Conservation (phyloP, 2,113 vertebrate genomes). For the Lota lota region DNA sequence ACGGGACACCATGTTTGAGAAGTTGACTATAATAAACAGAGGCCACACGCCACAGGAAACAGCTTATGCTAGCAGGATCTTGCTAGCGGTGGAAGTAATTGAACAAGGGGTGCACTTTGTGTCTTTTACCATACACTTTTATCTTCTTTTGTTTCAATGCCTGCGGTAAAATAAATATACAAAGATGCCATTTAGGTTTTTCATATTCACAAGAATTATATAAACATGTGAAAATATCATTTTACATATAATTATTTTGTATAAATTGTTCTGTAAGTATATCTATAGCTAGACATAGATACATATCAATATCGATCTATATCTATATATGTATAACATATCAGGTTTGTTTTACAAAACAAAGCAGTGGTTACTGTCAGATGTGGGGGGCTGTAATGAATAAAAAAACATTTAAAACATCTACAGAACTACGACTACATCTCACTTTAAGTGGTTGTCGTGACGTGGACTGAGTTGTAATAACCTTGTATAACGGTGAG, state of each 20-base stretch:
- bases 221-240: constrained; percentile 54
- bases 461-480: constrained; percentile 39
- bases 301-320: no score
- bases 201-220: constrained; percentile 65
- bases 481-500: constrained; percentile 46
- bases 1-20: constrained; percentile 14
- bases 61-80: background rate
- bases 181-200: constrained; percentile 53
- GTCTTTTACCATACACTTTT: constrained; percentile 60
- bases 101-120: constrained; percentile 35
- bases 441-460: constrained; percentile 39
- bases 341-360: no score
- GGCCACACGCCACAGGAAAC: background rate
- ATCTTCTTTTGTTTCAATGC: constrained; percentile 47
- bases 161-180: constrained; percentile 59
- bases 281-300: constrained; percentile 6
- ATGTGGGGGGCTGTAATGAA: no score
- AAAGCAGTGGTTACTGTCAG: no score
- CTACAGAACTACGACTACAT: constrained; percentile 32
- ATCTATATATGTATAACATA: no score
- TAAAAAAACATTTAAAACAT: constrained; percentile 1
- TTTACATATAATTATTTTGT: constrained; percentile 67
- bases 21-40: constrained; percentile 59
- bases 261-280: constrained; percentile 56
- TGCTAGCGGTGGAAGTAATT: no score